phyloP scores from a whole-genome alignment of 2,113 vertebrate species.

The Macrotis lagotis region DNA sequence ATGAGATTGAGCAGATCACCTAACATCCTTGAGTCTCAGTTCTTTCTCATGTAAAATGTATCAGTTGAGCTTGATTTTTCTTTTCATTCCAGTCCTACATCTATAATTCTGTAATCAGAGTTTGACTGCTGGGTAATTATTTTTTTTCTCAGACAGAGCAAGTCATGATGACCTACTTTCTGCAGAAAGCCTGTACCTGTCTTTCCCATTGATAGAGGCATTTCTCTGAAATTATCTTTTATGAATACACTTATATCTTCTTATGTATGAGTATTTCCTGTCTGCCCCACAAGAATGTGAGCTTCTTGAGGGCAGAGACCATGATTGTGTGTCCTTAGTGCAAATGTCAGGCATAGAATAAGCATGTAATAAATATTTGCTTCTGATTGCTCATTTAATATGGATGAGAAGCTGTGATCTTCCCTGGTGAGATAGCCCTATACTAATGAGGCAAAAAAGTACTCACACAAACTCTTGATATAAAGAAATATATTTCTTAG shows the following conservation, averaged over 20 bases:
- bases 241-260: neutral
- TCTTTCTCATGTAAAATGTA: neutral
- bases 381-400: neutral
- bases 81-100: neutral
- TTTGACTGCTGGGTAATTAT: neutral
- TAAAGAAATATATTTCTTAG: neutral
- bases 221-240: neutral
- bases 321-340: neutral
- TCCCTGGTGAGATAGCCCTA: neutral
- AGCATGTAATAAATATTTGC: neutral
- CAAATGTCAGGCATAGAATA: neutral
- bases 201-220: neutral
- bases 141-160: neutral
- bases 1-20: neutral
- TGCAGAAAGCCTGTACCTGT: neutral
- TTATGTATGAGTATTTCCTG: neutral
- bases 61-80: neutral
- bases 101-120: neutral
- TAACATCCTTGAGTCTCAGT: neutral
- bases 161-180: neutral
- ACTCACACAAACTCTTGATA: neutral
- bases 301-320: neutral
- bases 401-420: neutral
- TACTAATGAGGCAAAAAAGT: neutral
- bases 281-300: neutral